phyloP scores from a whole-genome alignment of 2,113 vertebrate species.

The Daubentonia madagascariensis region DNA sequence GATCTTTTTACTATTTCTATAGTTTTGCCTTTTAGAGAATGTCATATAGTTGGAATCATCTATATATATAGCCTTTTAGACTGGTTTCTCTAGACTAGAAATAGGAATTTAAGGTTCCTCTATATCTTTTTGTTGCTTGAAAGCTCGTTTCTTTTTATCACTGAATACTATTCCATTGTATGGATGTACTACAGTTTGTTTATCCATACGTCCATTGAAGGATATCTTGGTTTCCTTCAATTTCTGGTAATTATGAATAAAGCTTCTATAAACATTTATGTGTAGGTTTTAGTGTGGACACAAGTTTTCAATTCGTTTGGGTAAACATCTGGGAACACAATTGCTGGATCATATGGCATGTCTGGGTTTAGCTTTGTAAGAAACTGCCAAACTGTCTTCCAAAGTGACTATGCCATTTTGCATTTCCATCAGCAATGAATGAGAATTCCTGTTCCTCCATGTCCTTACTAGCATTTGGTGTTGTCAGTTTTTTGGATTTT shows the following conservation, averaged over 20 bases:
- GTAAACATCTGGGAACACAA: background rate
- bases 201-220: background rate
- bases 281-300: background rate
- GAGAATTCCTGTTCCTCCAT: background rate
- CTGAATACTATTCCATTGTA: background rate
- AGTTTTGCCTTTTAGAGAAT: background rate
- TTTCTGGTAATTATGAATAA: background rate
- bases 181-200: background rate
- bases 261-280: background rate
- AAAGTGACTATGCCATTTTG: background rate
- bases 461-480: background rate
- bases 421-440: background rate
- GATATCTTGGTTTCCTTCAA: background rate
- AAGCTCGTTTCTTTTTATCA: background rate
- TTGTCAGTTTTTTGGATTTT: background rate
- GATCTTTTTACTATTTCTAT: background rate
- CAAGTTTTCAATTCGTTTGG: background rate
- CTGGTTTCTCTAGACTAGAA: background rate
- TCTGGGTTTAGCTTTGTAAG: background rate
- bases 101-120: background rate
- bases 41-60: background rate
- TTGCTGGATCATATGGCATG: background rate
- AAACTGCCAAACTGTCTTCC: background rate
- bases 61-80: background rate
- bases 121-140: background rate